Evolutionary conservation across 2,888 invertebrate genomes (phyloP).

Genomic region (Drosophila fulvimacula): DNA sequence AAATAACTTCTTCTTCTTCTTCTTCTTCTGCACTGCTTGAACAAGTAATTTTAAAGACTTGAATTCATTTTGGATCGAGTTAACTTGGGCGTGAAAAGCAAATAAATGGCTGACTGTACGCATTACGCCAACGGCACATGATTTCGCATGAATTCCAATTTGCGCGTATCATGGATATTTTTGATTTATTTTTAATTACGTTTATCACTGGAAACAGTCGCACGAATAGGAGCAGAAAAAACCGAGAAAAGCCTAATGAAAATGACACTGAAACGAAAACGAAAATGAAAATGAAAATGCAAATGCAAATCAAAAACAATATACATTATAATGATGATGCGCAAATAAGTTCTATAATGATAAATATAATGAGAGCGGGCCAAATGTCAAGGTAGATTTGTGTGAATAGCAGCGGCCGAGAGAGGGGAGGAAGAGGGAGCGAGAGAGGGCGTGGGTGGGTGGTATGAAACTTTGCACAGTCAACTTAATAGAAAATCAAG

Average conservation of each 20-base stretch:
- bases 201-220: conserved; percentile 8
- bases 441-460: background rate
- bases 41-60: background rate
- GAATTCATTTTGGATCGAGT: background rate
- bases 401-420: background rate
- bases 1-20: background rate
- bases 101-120: background rate
- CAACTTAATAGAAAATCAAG: conserved; percentile 76
- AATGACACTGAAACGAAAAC: conserved; percentile 6
- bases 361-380: conserved; percentile 26
- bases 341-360: conserved; percentile 24
- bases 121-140: background rate
- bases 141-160: conserved; percentile 6
- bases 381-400: conserved; percentile 43
- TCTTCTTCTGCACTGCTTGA: background rate
- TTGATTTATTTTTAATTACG: conserved; percentile 50
- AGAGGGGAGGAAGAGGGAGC: background rate
- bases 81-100: background rate
- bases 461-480: conserved; percentile 25
- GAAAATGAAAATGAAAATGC: conserved; percentile 2
- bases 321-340: conserved; percentile 41
- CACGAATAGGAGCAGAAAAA: background rate
- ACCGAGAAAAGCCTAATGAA: background rate
- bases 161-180: conserved; percentile 2
- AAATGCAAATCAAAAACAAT: conserved; percentile 45